Base-by-base conservation (phyloP, 2,113 vertebrate species). In the Rafetus swinhoei region DNA sequence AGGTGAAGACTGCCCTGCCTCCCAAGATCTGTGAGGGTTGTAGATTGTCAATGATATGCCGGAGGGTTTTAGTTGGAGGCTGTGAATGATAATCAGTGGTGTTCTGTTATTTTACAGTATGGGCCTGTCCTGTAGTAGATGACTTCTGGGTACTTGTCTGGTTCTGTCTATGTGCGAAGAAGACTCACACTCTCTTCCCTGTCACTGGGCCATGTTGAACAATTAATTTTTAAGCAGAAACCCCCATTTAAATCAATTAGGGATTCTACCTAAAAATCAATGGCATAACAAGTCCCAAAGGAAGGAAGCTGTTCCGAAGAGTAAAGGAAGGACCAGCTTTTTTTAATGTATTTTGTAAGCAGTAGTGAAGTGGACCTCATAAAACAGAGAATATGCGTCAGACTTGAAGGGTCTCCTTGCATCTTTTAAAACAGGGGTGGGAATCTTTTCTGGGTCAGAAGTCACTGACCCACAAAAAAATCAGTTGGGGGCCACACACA, bases 311-410 rank as follows among this genome's bases (percentile, higher is more conserved):
- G 45, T 72, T 95, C 84, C 57, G 81, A 39, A 91, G 54, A 85
- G 79, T 62, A 92, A 91, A 90, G 25, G 16, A 91, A 94, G 16
- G 45, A 5, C 11, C 19, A 76, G 7, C 0, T 90, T 90, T 92
- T 62, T 74, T 45, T 8, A 7, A 50, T 24, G 22, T 24, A 55
- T 80, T n/a, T 55, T 27, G 57, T 24, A 91, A 93, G 85, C 16
- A 83, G 7, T 27, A 62, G 29, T 90, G 79, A n/a, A 59, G 25
- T 3, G 81, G 16, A 81, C 54, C 52, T 85, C 27, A 81, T 91
- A 87, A 93, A 95, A 84, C 89, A 39, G 45, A 95, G 90, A 92
- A 50, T 56, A 77, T 77, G 27, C 3, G 13, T 22, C 39, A 77
- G 91, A 32, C 72, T 35, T 22, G 80, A 84, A 84, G 52, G 76